Evolutionary conservation across 2,797 vertebrate genomes (phyloP).

Genomic region (Sorex maritimensis): DNA sequence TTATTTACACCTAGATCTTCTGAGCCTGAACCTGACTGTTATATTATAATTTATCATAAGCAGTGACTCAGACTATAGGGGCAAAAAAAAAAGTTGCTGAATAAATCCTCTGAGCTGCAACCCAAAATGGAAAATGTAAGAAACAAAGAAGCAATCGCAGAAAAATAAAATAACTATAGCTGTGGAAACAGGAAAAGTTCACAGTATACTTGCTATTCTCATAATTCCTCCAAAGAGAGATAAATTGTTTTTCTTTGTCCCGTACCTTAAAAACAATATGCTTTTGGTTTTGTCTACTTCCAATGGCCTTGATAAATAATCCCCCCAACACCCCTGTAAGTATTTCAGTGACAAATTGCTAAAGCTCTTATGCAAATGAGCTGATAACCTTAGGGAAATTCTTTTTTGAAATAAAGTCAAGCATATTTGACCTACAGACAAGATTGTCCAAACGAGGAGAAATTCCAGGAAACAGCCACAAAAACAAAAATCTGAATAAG

Average conservation of each 20-base stretch:
- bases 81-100: slow-evolving; percentile 81
- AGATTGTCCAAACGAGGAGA: not conserved
- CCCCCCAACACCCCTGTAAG: not conserved
- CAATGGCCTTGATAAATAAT: not conserved
- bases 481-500: slow-evolving; percentile 4
- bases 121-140: slow-evolving; percentile 59
- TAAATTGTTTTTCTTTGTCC: slow-evolving; percentile 44
- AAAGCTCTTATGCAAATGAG: slow-evolving; percentile 46
- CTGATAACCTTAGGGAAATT: not conserved
- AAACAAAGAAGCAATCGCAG: slow-evolving; percentile 70
- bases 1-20: slow-evolving; percentile 57
- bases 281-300: slow-evolving; percentile 47
- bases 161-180: slow-evolving; percentile 69
- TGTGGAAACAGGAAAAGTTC: slow-evolving; percentile 61
- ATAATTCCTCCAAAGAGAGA: slow-evolving; percentile 55
- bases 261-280: not conserved
- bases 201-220: slow-evolving; percentile 8
- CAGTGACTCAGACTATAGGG: slow-evolving; percentile 59
- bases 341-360: slow-evolving; percentile 11
- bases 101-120: slow-evolving; percentile 72
- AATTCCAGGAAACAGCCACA: slow-evolving; percentile 26
- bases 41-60: slow-evolving; percentile 44
- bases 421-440: not conserved
- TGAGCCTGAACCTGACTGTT: not conserved
- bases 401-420: not conserved